A percentile compares a stretch with the other conserved stretches of the same genome.
Conservation (phyloP, 2,888 invertebrate species). For the Ennomos fuscantarius region DNA sequence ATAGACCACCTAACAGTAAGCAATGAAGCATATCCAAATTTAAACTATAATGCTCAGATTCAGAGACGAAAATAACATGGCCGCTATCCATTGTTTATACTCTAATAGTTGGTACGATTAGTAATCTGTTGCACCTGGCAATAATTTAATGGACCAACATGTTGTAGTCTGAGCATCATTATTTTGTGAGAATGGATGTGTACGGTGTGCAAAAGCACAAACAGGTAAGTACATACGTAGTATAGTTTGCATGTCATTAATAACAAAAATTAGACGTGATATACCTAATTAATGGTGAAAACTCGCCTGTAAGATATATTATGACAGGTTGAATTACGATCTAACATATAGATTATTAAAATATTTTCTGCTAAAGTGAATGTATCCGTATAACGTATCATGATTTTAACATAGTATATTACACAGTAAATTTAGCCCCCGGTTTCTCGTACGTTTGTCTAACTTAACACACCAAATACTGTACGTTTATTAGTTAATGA, state of each 20-base stretch:
- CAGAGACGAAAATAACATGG: conserved; percentile 10
- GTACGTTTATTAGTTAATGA: no score
- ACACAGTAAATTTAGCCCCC: no score
- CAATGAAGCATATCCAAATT: conserved; percentile 24
- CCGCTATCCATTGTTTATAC: conserved; percentile 27
- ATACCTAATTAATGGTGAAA: conserved; percentile 9
- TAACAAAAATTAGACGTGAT: background rate
- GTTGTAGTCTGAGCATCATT: conserved; percentile 36
- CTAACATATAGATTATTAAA: no score
- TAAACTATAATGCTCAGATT: conserved; percentile 15
- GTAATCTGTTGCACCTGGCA: conserved; percentile 46
- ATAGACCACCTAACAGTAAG: conserved; percentile 31
- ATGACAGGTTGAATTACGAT: no score
- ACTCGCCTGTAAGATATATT: background rate
- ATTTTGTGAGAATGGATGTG: conserved; percentile 38
- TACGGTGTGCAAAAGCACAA: conserved; percentile 28
- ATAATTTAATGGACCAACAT: conserved; percentile 48
- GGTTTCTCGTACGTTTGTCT: no score
- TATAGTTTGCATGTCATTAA: background rate
- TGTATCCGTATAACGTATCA: no score
- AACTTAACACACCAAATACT: no score
- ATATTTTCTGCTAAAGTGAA: no score
- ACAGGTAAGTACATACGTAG: no score
- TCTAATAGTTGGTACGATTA: conserved; percentile 30
- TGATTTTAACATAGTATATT: no score